Evolutionary conservation across 1,140 invertebrate genomes (phyloP).

Genomic region (Panagrolaimus sp.): DNA sequence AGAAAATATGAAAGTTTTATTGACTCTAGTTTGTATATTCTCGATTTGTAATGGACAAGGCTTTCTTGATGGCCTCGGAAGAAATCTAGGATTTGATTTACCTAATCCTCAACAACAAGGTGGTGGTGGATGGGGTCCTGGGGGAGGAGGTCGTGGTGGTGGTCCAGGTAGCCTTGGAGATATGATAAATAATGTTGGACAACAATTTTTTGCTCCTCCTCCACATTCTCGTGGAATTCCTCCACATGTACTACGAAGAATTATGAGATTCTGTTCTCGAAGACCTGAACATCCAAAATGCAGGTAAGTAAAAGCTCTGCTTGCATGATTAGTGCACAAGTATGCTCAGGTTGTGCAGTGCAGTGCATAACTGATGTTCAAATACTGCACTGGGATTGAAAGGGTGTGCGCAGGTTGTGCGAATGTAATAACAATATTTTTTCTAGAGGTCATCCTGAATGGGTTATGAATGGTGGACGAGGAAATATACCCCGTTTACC

Average conservation of each 20-base stretch:
- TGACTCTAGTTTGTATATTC: no score
- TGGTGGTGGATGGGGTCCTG: neutral
- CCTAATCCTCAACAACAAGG: no score
- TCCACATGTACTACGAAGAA: slow-evolving; percentile 25
- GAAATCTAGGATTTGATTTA: no score
- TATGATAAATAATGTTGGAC: slow-evolving; percentile 14
- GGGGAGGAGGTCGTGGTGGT: slow-evolving; percentile 13
- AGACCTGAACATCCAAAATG: slow-evolving; percentile 30
- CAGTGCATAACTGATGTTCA: no score
- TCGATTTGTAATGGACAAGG: no score
- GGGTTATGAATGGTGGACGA: slow-evolving; percentile 15
- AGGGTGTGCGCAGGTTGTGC: no score
- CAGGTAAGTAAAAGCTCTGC: no score
- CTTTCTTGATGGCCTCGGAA: no score
- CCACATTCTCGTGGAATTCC: slow-evolving; percentile 19
- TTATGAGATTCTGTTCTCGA: slow-evolving; percentile 30
- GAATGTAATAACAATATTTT: neutral
- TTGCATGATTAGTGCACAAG: no score
- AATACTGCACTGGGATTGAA: no score
- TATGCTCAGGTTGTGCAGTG: no score
- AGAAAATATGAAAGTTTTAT: no score
- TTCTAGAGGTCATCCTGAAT: slow-evolving; percentile 26
- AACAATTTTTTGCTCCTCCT: slow-evolving; percentile 19
- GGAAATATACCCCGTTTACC: neutral
- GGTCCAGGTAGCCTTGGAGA: slow-evolving; percentile 15